Conservation (phyloP, 1,140 invertebrate species). For the Neomicropteryx cornuta region DNA sequence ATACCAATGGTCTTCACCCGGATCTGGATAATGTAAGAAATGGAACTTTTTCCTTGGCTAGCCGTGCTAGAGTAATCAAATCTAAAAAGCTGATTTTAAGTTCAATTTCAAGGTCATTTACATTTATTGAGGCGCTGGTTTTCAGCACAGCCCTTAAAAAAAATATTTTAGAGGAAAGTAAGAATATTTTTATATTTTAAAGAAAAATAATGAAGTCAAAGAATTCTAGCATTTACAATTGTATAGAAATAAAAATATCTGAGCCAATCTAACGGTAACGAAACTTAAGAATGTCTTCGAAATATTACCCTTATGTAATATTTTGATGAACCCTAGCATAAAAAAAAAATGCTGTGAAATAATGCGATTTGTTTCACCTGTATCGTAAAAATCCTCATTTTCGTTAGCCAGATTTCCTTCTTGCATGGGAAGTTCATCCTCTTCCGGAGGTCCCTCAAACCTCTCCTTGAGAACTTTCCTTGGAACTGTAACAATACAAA, state of each 20-base stretch:
- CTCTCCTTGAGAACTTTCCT: constrained; percentile 72
- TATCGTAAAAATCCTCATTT: constrained; percentile 13
- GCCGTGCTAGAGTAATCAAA: background rate
- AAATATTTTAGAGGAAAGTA: background rate
- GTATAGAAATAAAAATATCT: too few species aligned
- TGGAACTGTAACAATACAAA: constrained; percentile 56
- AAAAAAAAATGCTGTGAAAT: constrained; percentile 7
- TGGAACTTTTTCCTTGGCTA: background rate
- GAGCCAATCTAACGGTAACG: too few species aligned
- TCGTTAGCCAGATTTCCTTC: constrained; percentile 14
- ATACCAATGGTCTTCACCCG: constrained; percentile 31
- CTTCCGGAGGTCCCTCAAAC: constrained; percentile 61
- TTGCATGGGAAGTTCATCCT: constrained; percentile 50
- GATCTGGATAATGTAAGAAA: constrained; percentile 5
- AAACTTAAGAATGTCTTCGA: too few species aligned
- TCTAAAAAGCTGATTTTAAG: background rate
- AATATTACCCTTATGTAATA: too few species aligned
- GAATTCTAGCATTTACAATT: too few species aligned
- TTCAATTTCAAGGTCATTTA: background rate
- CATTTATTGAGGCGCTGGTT: background rate
- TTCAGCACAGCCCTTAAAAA: background rate
- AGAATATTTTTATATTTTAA: constrained; percentile 1
- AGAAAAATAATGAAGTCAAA: background rate
- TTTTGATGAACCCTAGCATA: constrained; percentile 28
- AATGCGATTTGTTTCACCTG: constrained; percentile 7